Base-by-base conservation (phyloP, 30 jellyfish, hydroid and myxozoan species). In the Aurelia sp. region DNA sequence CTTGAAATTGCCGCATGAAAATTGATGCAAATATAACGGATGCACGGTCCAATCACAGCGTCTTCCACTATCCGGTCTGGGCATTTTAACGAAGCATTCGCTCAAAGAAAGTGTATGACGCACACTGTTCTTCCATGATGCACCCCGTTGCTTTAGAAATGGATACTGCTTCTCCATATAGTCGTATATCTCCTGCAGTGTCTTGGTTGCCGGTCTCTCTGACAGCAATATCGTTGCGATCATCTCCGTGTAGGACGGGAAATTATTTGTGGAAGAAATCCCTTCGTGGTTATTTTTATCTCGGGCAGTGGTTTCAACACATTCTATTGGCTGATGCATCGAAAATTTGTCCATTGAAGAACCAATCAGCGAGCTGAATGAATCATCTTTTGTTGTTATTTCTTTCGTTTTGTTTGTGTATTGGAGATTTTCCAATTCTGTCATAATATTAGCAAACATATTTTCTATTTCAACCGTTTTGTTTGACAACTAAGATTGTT, bases 91-190 rank as follows among this genome's bases (percentile, higher is more conserved):
- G 73, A 92, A 92, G 77, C 98, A 92, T 50, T 92, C 98, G 71
- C 88, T 92, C 51, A 92, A 65, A 1, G 98, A 92, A 11, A 92
- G 61, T 33, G 98, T 92, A 69, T 92, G 98, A 6, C 98, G 79
- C 22, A 92, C 98, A 73, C 98, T 92, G 65, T 92, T 92, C 47
- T 79, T 79, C 98, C 98, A 92, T 11, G 98, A 87, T 44, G 69
- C 75, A 0, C 97, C 96, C 62, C 96, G 85, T 47, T 79, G 63
- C 75, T 72, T 57, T 82, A 92, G 61, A 33, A 79, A 69, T 23
- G 96, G 92, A 61, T 74, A 87, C 23, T 58, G 85, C 37, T 60
- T 64, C 21, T 40, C 74, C 78, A 92, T 57, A 18, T 11, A 61
- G 5, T 21, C 66, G 84, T 92, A 92, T 21, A 92, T 86, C 17